Conservation (phyloP, 2,888 invertebrate species). For the Anoplius nigerrimus region DNA sequence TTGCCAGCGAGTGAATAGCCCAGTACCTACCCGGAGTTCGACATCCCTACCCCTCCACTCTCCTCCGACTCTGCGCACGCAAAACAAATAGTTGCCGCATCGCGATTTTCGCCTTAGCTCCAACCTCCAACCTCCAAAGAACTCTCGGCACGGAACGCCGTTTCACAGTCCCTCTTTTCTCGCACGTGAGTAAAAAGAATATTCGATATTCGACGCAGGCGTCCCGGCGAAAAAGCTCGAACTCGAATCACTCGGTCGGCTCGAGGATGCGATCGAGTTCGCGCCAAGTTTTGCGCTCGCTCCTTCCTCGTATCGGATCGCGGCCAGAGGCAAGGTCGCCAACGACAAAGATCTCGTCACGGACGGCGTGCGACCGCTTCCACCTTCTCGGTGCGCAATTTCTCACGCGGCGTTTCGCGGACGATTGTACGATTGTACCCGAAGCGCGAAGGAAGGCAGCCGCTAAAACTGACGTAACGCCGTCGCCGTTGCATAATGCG, state of each 20-base stretch:
- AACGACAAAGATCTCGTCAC: constrained; percentile 10
- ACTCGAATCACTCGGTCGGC: too few relatives aligned
- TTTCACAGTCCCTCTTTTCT: not conserved
- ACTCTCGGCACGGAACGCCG: not conserved
- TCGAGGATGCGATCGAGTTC: too few relatives aligned
- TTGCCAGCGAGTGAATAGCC: constrained; percentile 41
- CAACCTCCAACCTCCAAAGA: not conserved
- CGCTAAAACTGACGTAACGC: constrained; percentile 51
- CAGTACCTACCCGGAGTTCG: constrained; percentile 10
- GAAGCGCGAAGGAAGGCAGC: constrained; percentile 31
- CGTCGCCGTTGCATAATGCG: constrained; percentile 56
- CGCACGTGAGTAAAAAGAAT: not conserved
- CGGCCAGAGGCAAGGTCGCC: constrained; percentile 21
- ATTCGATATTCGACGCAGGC: constrained; percentile 1
- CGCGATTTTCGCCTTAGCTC: not conserved
- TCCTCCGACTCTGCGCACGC: constrained; percentile 8
- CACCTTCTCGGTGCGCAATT: constrained; percentile 17
- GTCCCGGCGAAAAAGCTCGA: too few relatives aligned
- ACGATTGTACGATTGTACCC: constrained; percentile 13
- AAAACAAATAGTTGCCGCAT: constrained; percentile 7
- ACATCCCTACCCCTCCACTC: not conserved
- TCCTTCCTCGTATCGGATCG: not conserved
- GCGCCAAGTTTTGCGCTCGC: too few relatives aligned
- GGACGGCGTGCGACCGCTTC: constrained; percentile 13
- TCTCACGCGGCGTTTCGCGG: constrained; percentile 13